Evolutionary conservation across 2,113 vertebrate genomes (phyloP).

Genomic region (Nansenia antarctica): DNA sequence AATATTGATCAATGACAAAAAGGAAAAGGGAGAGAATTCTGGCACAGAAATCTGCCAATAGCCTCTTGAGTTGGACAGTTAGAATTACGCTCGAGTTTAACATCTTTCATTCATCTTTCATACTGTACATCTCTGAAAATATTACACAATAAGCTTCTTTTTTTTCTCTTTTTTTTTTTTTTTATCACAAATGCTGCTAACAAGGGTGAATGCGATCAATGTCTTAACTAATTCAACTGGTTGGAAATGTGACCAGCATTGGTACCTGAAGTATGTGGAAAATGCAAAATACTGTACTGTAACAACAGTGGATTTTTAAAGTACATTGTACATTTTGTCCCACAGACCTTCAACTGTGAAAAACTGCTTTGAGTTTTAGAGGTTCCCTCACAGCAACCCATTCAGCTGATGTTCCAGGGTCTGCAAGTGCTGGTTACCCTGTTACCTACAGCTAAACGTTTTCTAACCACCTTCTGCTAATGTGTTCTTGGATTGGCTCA

Average conservation of each 20-base stretch:
- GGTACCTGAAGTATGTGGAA: slow-evolving; percentile 1
- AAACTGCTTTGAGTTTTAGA: background rate
- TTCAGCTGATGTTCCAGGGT: slow-evolving; percentile 1
- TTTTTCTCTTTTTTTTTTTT: too few species aligned
- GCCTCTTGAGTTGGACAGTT: slow-evolving; percentile 32
- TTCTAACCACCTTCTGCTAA: slow-evolving; percentile 31
- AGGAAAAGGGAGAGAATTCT: slow-evolving; percentile 42
- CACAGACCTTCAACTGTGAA: background rate
- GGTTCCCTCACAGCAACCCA: background rate
- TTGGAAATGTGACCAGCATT: slow-evolving; percentile 17
- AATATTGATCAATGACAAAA: slow-evolving; percentile 59
- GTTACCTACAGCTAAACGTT: slow-evolving; percentile 17
- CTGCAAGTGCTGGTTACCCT: slow-evolving; percentile 35
- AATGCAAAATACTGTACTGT: slow-evolving; percentile 13
- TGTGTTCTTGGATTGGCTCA: slow-evolving; percentile 43
- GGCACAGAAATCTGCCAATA: slow-evolving; percentile 50
- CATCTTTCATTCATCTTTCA: background rate
- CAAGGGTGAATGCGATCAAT: background rate
- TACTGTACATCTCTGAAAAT: background rate
- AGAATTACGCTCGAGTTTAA: slow-evolving; percentile 18
- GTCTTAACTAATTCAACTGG: background rate
- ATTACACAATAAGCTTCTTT: too few species aligned
- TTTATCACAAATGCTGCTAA: background rate
- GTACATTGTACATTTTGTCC: slow-evolving; percentile 6
- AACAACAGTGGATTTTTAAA: slow-evolving; percentile 18